Evolutionary conservation across 2,888 invertebrate species (phyloP), one percentile per base, ranked within the genome.

Genomic region (Pristionchus mayeri): DNA sequence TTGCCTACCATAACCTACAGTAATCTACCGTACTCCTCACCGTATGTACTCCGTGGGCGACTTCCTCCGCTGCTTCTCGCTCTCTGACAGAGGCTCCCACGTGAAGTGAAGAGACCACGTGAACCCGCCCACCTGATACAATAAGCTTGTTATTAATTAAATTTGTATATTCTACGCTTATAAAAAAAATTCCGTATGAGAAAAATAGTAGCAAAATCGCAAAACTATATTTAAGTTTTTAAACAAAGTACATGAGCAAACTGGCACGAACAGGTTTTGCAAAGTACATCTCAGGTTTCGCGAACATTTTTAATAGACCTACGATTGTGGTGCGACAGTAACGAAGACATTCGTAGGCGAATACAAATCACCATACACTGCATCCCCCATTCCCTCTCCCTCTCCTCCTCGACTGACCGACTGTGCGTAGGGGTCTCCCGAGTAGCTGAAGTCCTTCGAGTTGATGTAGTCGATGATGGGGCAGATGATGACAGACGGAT

Each of bases 391-490:
- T 21, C 3, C 52, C 52, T 27, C 9, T 27, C 57, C 57, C n/a
- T 30, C 0, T 2, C n/a, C 60, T 24, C 2, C 11, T 6, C 40
- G 2, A 71, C 80, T 27, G 0, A 87, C 88, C 13, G 90, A 86
- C 27, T 86, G 85, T 2, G 86, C 85, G 48, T 84, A 86, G 2
- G 86, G 85, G 78, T 86, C 88, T 13, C 89, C 90, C 27, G 84
- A 95, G 93, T 96, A 96, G 92, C 95, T 95, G 93, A 97, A 95
- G 79, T 95, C 95, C 88, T 95, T 95, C 87, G 96, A 96, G 93
- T 96, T 96, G 90, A 98, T 97, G 85, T 96, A 96, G 94, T 98
- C 98, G 88, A 98, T 98, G 90, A 97, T 96, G 75, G 98, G 98
- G 90, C 97, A 96, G 84, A 97, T 94, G 13, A 98, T 96, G 16